Conservation (phyloP, 2,888 invertebrate species). For the Quadriops clusia region DNA sequence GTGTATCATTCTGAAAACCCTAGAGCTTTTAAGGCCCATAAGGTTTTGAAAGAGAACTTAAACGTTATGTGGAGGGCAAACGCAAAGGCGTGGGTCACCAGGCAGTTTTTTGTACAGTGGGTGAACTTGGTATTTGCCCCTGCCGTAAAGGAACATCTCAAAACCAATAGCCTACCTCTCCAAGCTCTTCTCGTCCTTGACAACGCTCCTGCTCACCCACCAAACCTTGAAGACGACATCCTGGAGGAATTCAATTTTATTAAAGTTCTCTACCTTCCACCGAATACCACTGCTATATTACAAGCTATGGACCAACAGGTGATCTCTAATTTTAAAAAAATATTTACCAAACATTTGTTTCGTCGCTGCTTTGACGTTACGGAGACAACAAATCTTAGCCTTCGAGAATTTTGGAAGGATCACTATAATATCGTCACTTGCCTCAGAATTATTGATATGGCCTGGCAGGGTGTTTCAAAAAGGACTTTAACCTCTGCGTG, state of each 20-base stretch:
- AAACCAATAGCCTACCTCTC: constrained; percentile 21
- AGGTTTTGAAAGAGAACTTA: constrained; percentile 13
- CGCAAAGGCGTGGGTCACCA: constrained; percentile 12
- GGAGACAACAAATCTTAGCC: constrained; percentile 20
- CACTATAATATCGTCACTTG: constrained; percentile 24
- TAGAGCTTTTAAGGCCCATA: constrained; percentile 15
- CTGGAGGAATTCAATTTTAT: not conserved
- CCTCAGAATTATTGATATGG: constrained; percentile 22
- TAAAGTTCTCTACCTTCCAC: constrained; percentile 8
- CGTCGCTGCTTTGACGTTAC: constrained; percentile 24
- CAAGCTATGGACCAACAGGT: constrained; percentile 6
- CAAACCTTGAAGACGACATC: not conserved
- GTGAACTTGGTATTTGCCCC: constrained; percentile 18
- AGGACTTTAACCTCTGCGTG: too few species aligned
- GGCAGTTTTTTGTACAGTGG: constrained; percentile 14
- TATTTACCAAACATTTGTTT: constrained; percentile 24
- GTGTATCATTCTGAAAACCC: constrained; percentile 20
- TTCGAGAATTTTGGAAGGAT: constrained; percentile 26
- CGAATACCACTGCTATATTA: constrained; percentile 23
- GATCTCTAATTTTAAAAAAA: constrained; percentile 24
- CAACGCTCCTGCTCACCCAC: constrained; percentile 2
- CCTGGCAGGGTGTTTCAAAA: constrained; percentile 17
- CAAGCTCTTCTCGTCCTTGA: constrained; percentile 21
- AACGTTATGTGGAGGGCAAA: constrained; percentile 15
- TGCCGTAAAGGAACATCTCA: constrained; percentile 22